Conservation (phyloP, 1,140 invertebrate genomes). For the Danaus melanippus region DNA sequence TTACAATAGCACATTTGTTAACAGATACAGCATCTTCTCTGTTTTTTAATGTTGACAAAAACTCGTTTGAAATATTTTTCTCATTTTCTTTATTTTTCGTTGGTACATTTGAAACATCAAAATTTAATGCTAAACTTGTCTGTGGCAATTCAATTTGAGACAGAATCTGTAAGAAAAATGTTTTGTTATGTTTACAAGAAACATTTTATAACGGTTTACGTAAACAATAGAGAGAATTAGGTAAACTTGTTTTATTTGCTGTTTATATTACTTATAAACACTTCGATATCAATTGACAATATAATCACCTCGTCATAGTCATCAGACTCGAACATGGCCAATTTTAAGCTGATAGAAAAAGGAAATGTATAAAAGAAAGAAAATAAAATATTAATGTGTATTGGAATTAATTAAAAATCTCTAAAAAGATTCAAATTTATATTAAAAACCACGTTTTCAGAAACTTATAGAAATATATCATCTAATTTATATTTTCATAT, state of each 20-base stretch:
- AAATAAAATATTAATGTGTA: background rate
- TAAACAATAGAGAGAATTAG: too few relatives aligned
- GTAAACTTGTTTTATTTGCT: background rate
- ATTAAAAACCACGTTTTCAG: too few relatives aligned
- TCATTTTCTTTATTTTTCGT: too few relatives aligned
- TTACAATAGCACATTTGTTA: too few relatives aligned
- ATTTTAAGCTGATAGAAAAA: conserved; percentile 4
- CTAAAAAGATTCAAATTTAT: conserved; percentile 1
- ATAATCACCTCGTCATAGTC: conserved; percentile 52
- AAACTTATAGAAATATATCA: too few relatives aligned
- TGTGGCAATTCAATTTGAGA: conserved; percentile 51
- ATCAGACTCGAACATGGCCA: conserved; percentile 57
- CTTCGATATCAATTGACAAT: too few relatives aligned
- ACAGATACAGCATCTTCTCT: conserved; percentile 10
- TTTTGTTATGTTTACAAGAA: background rate
- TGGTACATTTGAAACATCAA: too few relatives aligned
- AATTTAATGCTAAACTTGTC: background rate
- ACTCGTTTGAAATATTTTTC: background rate
- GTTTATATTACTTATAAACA: too few relatives aligned
- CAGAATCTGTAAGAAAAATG: conserved; percentile 38
- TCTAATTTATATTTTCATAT: too few relatives aligned
- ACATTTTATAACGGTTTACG: background rate
- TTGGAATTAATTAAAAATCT: background rate
- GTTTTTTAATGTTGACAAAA: conserved; percentile 6
- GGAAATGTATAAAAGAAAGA: background rate